A percentile compares a stretch with the other conserved stretches of the same genome.
Evolutionary conservation across 2,888 invertebrate genomes (phyloP).

Genomic region (Camponotus fellah): DNA sequence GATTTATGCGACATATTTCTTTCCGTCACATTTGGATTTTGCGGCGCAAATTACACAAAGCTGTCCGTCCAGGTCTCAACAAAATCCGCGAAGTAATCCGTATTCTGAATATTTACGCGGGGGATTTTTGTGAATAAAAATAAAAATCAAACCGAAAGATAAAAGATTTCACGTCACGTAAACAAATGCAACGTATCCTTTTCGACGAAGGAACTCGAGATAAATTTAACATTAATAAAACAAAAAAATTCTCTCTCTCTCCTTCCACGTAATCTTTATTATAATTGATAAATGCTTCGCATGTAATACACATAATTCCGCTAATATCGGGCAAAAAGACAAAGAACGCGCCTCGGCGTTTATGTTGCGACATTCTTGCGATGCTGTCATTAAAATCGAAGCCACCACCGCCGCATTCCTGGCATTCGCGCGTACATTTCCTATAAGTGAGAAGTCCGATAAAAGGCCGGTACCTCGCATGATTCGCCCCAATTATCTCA

Average conservation of each 20-base stretch:
- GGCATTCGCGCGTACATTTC: conserved; percentile 2
- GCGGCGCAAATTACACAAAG: background rate
- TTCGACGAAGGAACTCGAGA: background rate
- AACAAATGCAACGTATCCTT: background rate
- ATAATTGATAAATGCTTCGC: background rate
- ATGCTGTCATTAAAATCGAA: conserved; percentile 30
- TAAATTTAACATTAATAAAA: background rate
- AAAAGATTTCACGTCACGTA: background rate
- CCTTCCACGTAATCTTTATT: background rate
- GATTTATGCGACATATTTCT: background rate
- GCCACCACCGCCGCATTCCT: conserved; percentile 15
- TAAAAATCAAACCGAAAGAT: conserved; percentile 10
- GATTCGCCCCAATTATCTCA: conserved; percentile 79
- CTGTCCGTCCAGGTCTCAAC: background rate
- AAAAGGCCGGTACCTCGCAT: conserved; percentile 78
- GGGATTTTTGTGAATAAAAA: conserved; percentile 17
- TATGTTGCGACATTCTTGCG: conserved; percentile 6
- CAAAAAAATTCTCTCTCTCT: background rate
- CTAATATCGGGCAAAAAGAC: background rate
- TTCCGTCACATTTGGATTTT: background rate
- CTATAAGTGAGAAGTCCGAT: conserved; percentile 66
- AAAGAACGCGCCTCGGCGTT: background rate
- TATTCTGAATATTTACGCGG: conserved; percentile 6
- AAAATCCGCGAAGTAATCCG: conserved; percentile 15
- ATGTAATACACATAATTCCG: background rate